Evolutionary conservation across 2,888 invertebrate genomes (phyloP), one percentile per base, ranked within the genome.

Genomic region (Saturnia japonica): DNA sequence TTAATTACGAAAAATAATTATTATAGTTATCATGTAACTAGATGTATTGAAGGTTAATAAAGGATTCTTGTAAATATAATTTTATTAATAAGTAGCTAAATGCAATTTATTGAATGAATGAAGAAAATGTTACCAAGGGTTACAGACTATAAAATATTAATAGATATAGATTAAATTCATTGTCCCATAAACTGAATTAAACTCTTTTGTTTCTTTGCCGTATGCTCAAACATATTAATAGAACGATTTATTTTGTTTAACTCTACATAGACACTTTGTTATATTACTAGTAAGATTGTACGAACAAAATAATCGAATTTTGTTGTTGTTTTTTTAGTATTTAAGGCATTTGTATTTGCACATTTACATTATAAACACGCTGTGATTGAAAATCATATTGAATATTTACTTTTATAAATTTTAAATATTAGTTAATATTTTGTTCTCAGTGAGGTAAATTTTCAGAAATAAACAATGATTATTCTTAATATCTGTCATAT

Each of bases 11-110:
- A 80, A 77, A 77, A 82, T 77, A 75, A 76, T 81, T 78, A 78
- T 79, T 82, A 79, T 77, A 78, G 78, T 80, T 68, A 78, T 75
- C 73, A 73, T 85, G 76, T 84, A 83, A 84, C 80, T 84, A 84
- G 80, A 78, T 82, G 77, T 85, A 84, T 75, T 80, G 79, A 81
- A 85, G 87, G 88, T 84, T 83, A 81, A 83, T 83, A 81, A 83
- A 75, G 87, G 86, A 87, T 86, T 85, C 83, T 85, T 92, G 92
- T 93, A 91, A 89, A 93, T 92, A 92, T 88, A 86, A 86, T 85
- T 88, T 89, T 84, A 86, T 83, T 84, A 82, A 77, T 79, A 77
- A 82, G 80, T 85, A 83, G 82, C 82, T 83, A 79, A 82, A 74
- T 77, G 79, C 78, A 78, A 76, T 80, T 78, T 80, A 79, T 81